Conservation (phyloP, 1,140 invertebrate genomes). For the Anastrepha ludens region DNA sequence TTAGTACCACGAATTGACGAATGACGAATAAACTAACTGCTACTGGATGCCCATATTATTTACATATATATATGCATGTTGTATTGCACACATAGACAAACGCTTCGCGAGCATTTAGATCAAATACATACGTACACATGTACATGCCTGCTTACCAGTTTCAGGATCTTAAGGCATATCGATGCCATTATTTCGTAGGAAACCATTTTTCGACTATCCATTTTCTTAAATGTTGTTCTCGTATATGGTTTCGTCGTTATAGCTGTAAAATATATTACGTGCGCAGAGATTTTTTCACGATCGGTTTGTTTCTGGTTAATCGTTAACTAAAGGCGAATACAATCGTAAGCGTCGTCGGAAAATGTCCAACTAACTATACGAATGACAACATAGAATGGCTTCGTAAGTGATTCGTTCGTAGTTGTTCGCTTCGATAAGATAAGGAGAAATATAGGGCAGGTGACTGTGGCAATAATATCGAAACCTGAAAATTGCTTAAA, state of each 20-base stretch:
- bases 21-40: too few relatives aligned
- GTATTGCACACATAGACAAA: too few relatives aligned
- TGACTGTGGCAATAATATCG: background rate
- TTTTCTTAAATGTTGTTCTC: background rate
- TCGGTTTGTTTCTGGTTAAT: conserved; percentile 61
- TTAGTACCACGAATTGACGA: too few relatives aligned
- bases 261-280: background rate
- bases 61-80: too few relatives aligned
- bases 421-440: conserved; percentile 2
- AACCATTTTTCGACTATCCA: conserved; percentile 42
- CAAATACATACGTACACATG: too few relatives aligned
- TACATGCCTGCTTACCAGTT: conserved; percentile 79
- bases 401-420: background rate
- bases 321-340: conserved; percentile 62
- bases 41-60: too few relatives aligned
- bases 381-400: background rate
- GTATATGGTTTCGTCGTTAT: background rate
- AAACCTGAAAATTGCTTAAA: background rate
- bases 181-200: conserved; percentile 84
- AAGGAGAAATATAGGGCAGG: background rate
- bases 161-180: conserved; percentile 85
- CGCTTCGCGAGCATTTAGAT: too few relatives aligned
- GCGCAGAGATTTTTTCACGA: background rate
- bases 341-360: conserved; percentile 30
- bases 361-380: background rate